Percentiles rank a stretch among this genome's conserved stretches.
These are phyloP conservation scores for Balanococcus diminutus DNA, from an alignment of 2,888 invertebrate genomes.

Conservation along the genomic window DNA sequence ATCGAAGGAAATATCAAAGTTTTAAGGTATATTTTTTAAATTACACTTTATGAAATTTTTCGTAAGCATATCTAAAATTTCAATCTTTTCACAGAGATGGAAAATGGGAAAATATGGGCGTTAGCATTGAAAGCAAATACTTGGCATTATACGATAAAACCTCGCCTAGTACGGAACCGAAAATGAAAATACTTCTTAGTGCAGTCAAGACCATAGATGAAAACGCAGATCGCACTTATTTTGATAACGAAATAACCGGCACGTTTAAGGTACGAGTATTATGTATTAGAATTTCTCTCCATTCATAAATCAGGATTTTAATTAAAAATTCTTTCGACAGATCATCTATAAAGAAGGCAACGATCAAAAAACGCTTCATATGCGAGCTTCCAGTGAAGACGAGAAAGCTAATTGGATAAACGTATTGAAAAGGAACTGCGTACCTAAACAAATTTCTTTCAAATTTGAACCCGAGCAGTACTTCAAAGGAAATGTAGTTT, in stretches of 20 bases:
- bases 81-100: not conserved
- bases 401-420: constrained; percentile 56
- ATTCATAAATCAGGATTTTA: constrained; percentile 43
- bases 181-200: not conserved
- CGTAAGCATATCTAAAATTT: not conserved
- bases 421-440: constrained; percentile 30
- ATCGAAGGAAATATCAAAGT: constrained; percentile 38
- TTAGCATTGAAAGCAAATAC: not conserved
- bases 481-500: constrained; percentile 53
- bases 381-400: constrained; percentile 40
- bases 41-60: not conserved
- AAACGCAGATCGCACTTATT: not conserved
- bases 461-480: constrained; percentile 41
- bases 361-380: constrained; percentile 33
- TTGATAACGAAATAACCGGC: not conserved
- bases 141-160: not conserved
- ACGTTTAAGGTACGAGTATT: constrained; percentile 27
- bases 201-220: constrained; percentile 18
- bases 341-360: not conserved
- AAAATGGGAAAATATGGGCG: constrained; percentile 27
- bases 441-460: constrained; percentile 31
- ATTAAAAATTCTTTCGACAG: constrained; percentile 4
- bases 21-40: not conserved
- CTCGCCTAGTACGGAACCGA: not conserved
- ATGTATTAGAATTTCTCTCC: constrained; percentile 40